phyloP scores from a whole-genome alignment of 2,888 invertebrate species.

The Macrosiphum euphorbiae region DNA sequence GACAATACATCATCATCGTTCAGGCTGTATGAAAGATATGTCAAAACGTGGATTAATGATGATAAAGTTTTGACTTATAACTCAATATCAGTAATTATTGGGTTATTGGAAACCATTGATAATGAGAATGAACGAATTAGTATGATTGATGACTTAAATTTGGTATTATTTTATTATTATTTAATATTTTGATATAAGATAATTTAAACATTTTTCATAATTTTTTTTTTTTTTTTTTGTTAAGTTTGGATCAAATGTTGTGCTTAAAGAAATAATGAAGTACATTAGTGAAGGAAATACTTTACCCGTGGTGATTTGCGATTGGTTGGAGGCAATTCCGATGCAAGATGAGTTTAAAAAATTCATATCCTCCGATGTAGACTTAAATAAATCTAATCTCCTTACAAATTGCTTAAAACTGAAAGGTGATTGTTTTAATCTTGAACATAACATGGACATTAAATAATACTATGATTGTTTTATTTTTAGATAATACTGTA shows the following conservation, averaged over 20 bases:
- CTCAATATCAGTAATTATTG: constrained; percentile 48
- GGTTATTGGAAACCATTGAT: constrained; percentile 38
- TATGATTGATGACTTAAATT: constrained; percentile 55
- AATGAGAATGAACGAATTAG: constrained; percentile 13
- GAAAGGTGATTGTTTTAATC: constrained; percentile 35
- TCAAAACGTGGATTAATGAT: constrained; percentile 53
- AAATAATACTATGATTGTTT: constrained; percentile 5
- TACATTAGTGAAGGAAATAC: constrained; percentile 49
- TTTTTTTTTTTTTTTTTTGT: background rate
- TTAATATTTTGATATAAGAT: background rate
- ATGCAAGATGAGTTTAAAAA: constrained; percentile 58
- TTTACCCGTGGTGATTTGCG: constrained; percentile 33
- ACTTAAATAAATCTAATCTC: constrained; percentile 46
- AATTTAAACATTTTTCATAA: background rate
- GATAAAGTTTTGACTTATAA: constrained; percentile 57
- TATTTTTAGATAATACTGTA: constrained; percentile 44
- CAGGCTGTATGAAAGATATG: constrained; percentile 26
- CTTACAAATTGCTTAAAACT: constrained; percentile 46
- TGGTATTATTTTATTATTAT: constrained; percentile 27
- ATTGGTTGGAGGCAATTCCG: constrained; percentile 44
- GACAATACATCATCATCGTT: constrained; percentile 26
- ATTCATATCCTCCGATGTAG: constrained; percentile 43
- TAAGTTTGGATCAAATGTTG: constrained; percentile 56
- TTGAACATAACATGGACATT: background rate
- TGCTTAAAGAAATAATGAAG: constrained; percentile 60